phyloP scores from a whole-genome alignment of 2,113 vertebrate genomes.

The Myanophis thanlyinensis region DNA sequence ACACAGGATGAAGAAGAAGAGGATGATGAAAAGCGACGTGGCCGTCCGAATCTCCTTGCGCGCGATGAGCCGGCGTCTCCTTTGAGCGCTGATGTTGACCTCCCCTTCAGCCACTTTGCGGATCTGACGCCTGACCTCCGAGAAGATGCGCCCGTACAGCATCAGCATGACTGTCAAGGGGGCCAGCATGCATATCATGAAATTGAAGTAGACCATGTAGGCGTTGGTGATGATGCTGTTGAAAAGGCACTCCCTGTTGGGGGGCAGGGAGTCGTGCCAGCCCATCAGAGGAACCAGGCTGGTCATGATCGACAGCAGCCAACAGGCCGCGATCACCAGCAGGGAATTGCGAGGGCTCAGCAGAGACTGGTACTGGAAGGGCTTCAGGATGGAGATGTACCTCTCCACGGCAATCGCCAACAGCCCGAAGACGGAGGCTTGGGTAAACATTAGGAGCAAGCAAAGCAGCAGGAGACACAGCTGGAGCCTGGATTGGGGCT shows the following conservation, averaged over 20 bases:
- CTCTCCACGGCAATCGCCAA: conserved; percentile 43
- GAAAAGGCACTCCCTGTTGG: conserved; percentile 32
- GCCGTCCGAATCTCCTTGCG: conserved; percentile 46
- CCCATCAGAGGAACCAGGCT: conserved; percentile 46
- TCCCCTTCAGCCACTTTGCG: conserved; percentile 37
- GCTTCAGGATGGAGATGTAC: conserved; percentile 43
- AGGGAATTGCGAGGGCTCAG: conserved; percentile 18
- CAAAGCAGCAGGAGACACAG: conserved; percentile 47
- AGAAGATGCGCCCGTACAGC: conserved; percentile 50
- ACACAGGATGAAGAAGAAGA: conserved; percentile 43
- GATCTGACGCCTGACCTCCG: conserved; percentile 39
- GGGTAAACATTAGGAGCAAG: conserved; percentile 43
- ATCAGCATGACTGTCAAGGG: conserved; percentile 38
- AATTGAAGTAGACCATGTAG: conserved; percentile 56
- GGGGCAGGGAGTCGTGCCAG: conserved; percentile 28
- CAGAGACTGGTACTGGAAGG: conserved; percentile 37
- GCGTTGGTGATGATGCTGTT: conserved; percentile 25
- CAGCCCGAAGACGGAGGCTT: conserved; percentile 51
- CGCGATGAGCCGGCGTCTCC: conserved; percentile 4
- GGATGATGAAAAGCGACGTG: conserved; percentile 43
- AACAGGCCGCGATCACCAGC: conserved; percentile 21
- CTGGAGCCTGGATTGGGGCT: neutral
- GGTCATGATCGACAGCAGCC: conserved; percentile 22
- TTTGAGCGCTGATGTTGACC: conserved; percentile 16
- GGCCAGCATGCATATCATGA: conserved; percentile 43